Evolutionary conservation across 2,888 invertebrate genomes (phyloP), one percentile per base, ranked within the genome.

Genomic region (Barypeithes pellucidus): DNA sequence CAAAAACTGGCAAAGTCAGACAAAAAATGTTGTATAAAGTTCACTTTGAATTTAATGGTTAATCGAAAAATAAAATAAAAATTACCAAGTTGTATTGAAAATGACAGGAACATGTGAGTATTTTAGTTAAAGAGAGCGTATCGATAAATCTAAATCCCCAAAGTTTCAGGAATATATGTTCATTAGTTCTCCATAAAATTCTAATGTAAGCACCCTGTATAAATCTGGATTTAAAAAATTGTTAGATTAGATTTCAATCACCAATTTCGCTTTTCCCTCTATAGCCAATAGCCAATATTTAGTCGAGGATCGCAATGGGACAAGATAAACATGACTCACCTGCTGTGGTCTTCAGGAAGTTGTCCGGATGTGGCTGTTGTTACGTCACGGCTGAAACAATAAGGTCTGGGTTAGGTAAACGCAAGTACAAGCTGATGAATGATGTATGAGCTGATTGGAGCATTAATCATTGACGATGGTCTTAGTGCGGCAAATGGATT

Each of bases 351-450:
- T 71, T 62, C 75, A 72, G 71, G 66, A 75, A 72, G 62, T 75
- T 67, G 71, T 59, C 75, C 71, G 75, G 71, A 75, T 71, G 71
- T 73, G 71, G 71, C 71, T 75, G 71, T 68, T 62, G 75, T 71
- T 67, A 75, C 75, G 71, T 75, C 75, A 59, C 71, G 63, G 71
- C 75, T 75, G 68, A 75, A 75, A 75, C 71, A 73, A 73, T 67
- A 75, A 41, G 57, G 54, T 41, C 39, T 20, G 52, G 63, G 65
- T 67, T 68, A 75, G 50, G 62, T 60, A 71, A 75, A 75, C 50
- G 52, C 47, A 41, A 65, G 39, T 39, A 57, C 43, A 43, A 57
- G 29, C 54, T 47, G 33, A 62, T 69, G 59, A 57, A 60, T 63
- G 29, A 57, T 70, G 57, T 45, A 70, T 63, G n/a, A 63, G 50